Conservation (phyloP, 1,140 invertebrate species). For the Eubasilissa regina region DNA sequence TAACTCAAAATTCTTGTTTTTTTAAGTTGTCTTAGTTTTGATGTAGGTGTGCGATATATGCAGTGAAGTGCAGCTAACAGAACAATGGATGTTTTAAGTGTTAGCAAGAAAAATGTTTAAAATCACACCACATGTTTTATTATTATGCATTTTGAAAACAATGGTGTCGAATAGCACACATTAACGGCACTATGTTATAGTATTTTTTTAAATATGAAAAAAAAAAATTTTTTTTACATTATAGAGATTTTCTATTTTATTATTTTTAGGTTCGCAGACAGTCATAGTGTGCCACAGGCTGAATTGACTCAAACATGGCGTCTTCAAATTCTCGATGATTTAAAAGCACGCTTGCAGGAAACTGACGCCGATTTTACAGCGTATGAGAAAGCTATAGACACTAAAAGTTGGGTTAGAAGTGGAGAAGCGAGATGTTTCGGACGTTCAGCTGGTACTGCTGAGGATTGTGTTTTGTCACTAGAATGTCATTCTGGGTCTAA, state of each 20-base stretch:
- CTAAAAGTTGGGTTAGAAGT: constrained; percentile 87
- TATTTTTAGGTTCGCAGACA: constrained; percentile 72
- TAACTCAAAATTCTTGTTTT: no score
- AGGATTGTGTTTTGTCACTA: constrained; percentile 85
- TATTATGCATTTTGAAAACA: no score
- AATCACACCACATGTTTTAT: no score
- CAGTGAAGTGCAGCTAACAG: no score
- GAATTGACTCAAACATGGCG: constrained; percentile 85
- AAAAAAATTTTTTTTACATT: no score
- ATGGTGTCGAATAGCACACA: no score
- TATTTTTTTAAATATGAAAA: no score
- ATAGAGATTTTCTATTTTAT: constrained; percentile 65
- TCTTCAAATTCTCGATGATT: constrained; percentile 79
- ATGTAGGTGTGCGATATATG: no score
- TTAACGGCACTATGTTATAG: background rate
- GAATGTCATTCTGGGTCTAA: constrained; percentile 81
- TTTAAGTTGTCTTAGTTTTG: no score
- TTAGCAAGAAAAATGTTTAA: no score
- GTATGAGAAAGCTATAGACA: constrained; percentile 85
- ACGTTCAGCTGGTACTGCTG: constrained; percentile 74
- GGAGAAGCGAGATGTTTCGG: constrained; percentile 82
- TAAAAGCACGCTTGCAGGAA: constrained; percentile 75
- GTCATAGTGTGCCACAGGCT: constrained; percentile 72
- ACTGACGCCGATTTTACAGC: constrained; percentile 72
- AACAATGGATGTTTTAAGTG: no score